Evolutionary conservation across 2,888 invertebrate genomes (phyloP), one percentile per base, ranked within the genome.

Genomic region (Tetragonula carbonaria): DNA sequence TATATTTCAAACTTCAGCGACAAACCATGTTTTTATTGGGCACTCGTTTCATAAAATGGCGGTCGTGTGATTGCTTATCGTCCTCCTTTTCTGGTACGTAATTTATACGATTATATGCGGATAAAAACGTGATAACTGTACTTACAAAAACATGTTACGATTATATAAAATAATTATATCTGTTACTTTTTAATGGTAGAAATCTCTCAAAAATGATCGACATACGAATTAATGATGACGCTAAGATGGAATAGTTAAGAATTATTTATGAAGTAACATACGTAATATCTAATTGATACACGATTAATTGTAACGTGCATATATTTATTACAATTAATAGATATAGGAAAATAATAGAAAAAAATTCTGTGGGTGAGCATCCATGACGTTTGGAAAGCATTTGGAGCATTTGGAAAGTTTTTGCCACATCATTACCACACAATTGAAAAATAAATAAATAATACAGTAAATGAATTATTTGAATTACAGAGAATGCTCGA

Each of bases 41-140:
- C 38, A 66, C 50, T 81, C 65, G 78, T 75, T 63, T 78, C 79
- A 86, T 81, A 84, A 86, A 84, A 86, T 86, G 86, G 86, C 86
- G 86, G 86, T 84, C 84, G 72, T 68, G 68, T 23, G 71, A 84
- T 78, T 65, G 68, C 65, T 74, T 71, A 72, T 62, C 67, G 71
- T 71, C 78, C 67, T 76, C 74, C 63, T 74, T 75, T 78, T 28
- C 59, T 50, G 53, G 38, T 71, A 51, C 73, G 71, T 53, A 66
- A 78, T 70, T 74, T 38, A 53, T 8, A 38, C 50, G 65, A 73
- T 23, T 45, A 75, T 18, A 38, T 72, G 33, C 45, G 53, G 55
- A 67, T 62, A 38, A 71, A 74, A n/a, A 67, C 38, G 21, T 50
- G 50, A 67, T 45, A 38, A 74, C 28, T 55, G 45, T 4, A 33